Evolutionary conservation across 2,797 vertebrate species (phyloP).

Genomic region (Schizothorax lantsangensis): DNA sequence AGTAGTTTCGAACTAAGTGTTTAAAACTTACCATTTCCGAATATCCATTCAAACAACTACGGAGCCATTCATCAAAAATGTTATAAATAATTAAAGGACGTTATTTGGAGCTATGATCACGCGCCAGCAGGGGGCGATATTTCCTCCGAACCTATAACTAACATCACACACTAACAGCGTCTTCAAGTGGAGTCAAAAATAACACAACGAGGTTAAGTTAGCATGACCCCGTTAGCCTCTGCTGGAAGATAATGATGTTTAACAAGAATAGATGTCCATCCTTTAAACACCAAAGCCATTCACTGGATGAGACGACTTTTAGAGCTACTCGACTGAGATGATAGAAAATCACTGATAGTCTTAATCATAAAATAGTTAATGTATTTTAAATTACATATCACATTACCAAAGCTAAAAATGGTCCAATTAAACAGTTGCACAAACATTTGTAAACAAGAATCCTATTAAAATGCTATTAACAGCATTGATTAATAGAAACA

Average conservation of each 20-base stretch:
- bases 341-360: not conserved
- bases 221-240: not conserved
- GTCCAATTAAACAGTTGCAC: not conserved
- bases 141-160: not conserved
- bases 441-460: not conserved
- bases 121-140: not conserved
- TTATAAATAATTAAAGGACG: not conserved
- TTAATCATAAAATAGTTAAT: not conserved
- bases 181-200: not conserved
- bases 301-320: not conserved
- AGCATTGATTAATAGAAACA: not conserved
- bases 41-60: too few species aligned
- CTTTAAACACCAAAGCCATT: not conserved
- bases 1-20: too few species aligned
- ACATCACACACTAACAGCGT: not conserved
- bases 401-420: not conserved
- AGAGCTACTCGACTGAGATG: not conserved
- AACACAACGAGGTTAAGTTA: not conserved
- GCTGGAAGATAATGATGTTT: not conserved
- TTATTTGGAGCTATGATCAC: not conserved
- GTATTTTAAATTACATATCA: not conserved
- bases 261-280: not conserved
- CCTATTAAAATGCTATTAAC: not conserved
- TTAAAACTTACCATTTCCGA: too few species aligned
- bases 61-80: not conserved